phyloP scores from a whole-genome alignment of 2,888 invertebrate genomes.

The Tinea pellionella region DNA sequence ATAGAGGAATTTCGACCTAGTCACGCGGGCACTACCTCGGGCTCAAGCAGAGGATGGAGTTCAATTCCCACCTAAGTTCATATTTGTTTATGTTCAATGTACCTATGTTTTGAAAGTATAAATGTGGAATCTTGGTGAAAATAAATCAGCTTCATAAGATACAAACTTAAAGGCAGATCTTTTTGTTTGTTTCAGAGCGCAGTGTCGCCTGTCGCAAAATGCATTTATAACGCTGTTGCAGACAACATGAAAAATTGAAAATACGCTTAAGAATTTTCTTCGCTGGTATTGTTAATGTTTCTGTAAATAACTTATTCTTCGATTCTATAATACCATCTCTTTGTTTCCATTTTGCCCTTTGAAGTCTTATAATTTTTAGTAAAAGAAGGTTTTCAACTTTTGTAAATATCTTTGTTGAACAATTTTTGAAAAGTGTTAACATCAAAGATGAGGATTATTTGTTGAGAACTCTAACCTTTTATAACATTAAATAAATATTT shows the following conservation, averaged over 20 bases:
- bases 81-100: background rate
- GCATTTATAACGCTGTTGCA: background rate
- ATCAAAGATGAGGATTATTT: background rate
- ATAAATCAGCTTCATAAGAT: slow-evolving; percentile 6
- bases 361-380: background rate
- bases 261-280: slow-evolving; percentile 2
- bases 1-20: too few species aligned
- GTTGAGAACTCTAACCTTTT: background rate
- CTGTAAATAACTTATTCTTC: background rate
- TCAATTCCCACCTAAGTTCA: too few species aligned
- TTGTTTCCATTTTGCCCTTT: background rate
- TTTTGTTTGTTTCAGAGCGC: background rate
- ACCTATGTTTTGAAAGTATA: background rate
- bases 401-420: background rate
- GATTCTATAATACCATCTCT: background rate
- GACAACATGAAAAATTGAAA: background rate
- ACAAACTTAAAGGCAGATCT: background rate
- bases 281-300: background rate
- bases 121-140: background rate
- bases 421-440: background rate
- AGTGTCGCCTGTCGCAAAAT: background rate
- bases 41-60: too few species aligned
- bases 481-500: too few species aligned
- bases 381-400: background rate
- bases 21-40: too few species aligned